Base-by-base conservation (phyloP, 2,888 invertebrate genomes). In the Parascotia fuliginaria region DNA sequence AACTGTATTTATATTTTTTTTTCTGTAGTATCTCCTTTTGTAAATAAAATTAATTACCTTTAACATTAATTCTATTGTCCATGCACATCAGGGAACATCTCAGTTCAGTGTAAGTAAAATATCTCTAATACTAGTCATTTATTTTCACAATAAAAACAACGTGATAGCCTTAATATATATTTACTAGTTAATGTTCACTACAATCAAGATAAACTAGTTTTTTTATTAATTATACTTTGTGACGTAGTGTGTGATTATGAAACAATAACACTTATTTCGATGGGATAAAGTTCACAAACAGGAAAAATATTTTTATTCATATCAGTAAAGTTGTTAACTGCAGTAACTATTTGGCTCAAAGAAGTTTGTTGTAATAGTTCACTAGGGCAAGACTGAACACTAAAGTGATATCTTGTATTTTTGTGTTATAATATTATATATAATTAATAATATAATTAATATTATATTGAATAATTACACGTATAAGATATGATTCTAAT, bases 91-190 rank as follows among this genome's bases (percentile, higher is more conserved):
- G 97, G 97, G 97, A 97, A 89, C 97, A 97, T 92, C 95, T 97
- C 77, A 97, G 97, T 93, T 96, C 97, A 74, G 97, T 97, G 97
- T 97, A 95, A 97, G 97, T 97, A 93, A 40, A n/a, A 45, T 40
- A 19, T 9, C 9, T 13, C 13, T 11, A 38, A 15, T 27, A 15
- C n/a, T 27, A 12, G 15, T 15, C 4, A 36, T 15, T n/a, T n/a
- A 14, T 16, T n/a, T 36, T 11, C 27, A 42, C 42, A 7, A 24
- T 24, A 6, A 7, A 24, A 24, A 24, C 19, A n/a, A n/a, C n/a
- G 5, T 19, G 2, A 19, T 19, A 19, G 5, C 19, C 2, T 11
- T 29, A 32, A 42, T 39, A 49, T 33, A 19, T 34, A 39, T 38
- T 37, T 24, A 9, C 38, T n/a, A 2, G 11, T 29, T 34, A 31